Base-by-base conservation (phyloP, 2,888 invertebrate species). In the Eristalis intricaria region DNA sequence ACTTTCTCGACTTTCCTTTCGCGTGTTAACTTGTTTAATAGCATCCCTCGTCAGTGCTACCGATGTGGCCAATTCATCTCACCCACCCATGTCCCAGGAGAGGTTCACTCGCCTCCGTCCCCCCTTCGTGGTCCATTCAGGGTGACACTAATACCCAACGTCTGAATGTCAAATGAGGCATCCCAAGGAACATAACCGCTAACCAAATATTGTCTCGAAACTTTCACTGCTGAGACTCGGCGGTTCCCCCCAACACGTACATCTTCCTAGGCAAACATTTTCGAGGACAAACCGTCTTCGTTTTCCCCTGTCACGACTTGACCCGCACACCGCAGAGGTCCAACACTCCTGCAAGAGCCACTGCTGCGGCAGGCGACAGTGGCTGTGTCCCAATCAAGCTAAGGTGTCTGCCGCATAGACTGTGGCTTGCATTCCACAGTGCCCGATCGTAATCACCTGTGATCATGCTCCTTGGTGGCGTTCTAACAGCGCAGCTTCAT, bases 221-320 rank as follows among this genome's bases (percentile, higher is more conserved):
- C 86, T 86, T 86, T 86, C 86, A 70, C 86, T 83, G 4, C 50
- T 19, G 50, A 56, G n/a, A n/a, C 64, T 65, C 56, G 23, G 40
- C 32, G 61, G 13, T 58, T 40, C 74, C 23, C 32, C 50, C 38
- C 11, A 71, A 43, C 83, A 79, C 70, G 70, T 83, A 50, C 50
- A 50, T 19, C 50, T 83, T 79, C 78, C 76, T 78, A 69, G 40
- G 22, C 11, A 32, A 61, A 66, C 19, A 56, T 38, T 70, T 79
- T 69, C 40, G 68, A 69, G 68, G 61, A 70, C 81, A 68, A 68
- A 73, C 22, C 50, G 63, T 82, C 60, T 38, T 83, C 63, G 70
- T 69, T 86, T 86, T 86, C 83, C 86, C 83, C 83, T 71, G 83
- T 86, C 86, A 86, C 86, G 86, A 86, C 19, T 56, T 86, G 78